Conservation (phyloP, 2,797 vertebrate genomes). For the Hemibagrus guttatus region DNA sequence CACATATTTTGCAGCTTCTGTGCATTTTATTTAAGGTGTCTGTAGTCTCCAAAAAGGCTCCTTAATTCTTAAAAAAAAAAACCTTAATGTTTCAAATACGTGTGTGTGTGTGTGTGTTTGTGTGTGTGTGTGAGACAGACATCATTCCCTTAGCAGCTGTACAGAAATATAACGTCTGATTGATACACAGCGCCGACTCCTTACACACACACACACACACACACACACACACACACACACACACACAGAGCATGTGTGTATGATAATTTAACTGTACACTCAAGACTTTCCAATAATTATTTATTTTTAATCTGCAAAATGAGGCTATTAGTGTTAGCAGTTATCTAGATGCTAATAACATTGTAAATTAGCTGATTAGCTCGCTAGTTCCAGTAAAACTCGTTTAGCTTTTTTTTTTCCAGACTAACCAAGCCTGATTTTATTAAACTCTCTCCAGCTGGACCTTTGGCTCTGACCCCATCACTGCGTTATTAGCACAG, state of each 20-base stretch:
- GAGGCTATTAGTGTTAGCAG: neutral
- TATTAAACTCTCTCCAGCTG: slow-evolving; percentile 32
- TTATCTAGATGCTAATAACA: neutral
- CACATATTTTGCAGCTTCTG: neutral
- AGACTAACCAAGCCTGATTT: neutral
- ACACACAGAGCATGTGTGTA: no score
- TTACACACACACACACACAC: no score
- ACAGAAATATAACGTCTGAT: no score
- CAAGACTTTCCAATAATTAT: neutral
- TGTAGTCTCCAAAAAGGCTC: neutral
- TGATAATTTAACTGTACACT: neutral
- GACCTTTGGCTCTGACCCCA: slow-evolving; percentile 37
- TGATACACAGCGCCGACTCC: no score
- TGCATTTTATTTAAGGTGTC: neutral
- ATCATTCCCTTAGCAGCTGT: no score
- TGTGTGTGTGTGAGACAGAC: no score
- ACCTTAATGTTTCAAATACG: no score
- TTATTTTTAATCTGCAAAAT: neutral
- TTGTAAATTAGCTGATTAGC: neutral
- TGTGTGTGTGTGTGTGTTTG: neutral
- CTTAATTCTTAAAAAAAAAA: no score
- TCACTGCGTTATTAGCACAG: slow-evolving; percentile 60
- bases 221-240: no score
- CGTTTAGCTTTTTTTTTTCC: neutral
- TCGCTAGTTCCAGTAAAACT: neutral